phyloP scores from a whole-genome alignment of 2,888 invertebrate species.

The Pediacus dermestoides region DNA sequence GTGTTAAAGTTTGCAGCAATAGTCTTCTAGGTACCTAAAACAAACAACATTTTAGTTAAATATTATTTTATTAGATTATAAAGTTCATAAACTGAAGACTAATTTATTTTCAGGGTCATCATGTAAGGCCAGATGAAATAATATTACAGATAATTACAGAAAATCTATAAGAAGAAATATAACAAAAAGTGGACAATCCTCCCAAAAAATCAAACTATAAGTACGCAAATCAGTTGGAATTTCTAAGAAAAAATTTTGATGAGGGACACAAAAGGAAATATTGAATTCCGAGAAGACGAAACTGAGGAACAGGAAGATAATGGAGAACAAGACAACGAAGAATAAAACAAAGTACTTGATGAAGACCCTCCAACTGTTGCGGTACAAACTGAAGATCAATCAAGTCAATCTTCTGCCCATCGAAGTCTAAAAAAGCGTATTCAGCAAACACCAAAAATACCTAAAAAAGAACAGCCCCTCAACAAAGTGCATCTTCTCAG shows the following conservation, averaged over 20 bases:
- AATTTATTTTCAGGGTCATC: conserved; percentile 15
- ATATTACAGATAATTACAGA: conserved; percentile 24
- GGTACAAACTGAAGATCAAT: conserved; percentile 6
- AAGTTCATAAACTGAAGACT: too few relatives aligned
- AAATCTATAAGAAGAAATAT: conserved; percentile 12
- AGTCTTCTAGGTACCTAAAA: too few relatives aligned
- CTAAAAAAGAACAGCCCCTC: conserved; percentile 6
- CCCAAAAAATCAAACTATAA: conserved; percentile 7
- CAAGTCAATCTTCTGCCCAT: too few relatives aligned
- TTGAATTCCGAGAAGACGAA: conserved; percentile 8
- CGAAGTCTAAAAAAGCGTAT: background rate
- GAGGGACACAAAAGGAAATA: conserved; percentile 10
- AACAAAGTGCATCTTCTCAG: conserved; percentile 4
- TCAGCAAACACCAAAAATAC: conserved; percentile 9
- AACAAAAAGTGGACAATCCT: conserved; percentile 4
- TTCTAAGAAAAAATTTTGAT: conserved; percentile 9
- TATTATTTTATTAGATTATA: too few relatives aligned
- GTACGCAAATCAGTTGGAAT: conserved; percentile 6
- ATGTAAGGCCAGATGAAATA: conserved; percentile 23
- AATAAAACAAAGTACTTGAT: too few relatives aligned
- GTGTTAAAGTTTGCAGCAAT: too few relatives aligned
- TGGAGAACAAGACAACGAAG: conserved; percentile 1
- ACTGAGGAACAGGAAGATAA: conserved; percentile 6
- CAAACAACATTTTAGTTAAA: too few relatives aligned
- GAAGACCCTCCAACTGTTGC: conserved; percentile 1